Conservation (phyloP, 2,888 invertebrate species). For the Cheiracanthium punctorium region DNA sequence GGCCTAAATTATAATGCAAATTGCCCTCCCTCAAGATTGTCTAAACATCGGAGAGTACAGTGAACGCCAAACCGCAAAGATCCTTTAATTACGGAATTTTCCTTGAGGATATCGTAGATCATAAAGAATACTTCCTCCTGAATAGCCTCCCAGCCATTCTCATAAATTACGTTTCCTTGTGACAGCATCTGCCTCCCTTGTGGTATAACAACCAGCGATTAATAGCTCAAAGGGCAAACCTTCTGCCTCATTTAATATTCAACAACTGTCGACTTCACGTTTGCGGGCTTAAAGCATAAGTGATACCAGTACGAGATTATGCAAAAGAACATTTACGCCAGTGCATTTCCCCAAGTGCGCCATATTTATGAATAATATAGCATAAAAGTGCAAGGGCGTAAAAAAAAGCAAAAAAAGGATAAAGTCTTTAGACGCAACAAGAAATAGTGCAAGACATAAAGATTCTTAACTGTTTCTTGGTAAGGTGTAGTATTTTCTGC, state of each 20-base stretch:
- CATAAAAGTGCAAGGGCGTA: no score
- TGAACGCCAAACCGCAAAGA: conserved; percentile 23
- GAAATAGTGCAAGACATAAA: no score
- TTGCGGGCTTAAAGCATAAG: background rate
- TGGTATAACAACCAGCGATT: conserved; percentile 45
- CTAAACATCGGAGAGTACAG: background rate
- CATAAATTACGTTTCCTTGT: conserved; percentile 47
- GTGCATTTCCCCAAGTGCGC: background rate
- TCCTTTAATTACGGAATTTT: conserved; percentile 47
- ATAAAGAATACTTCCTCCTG: conserved; percentile 37
- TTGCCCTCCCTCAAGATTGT: background rate
- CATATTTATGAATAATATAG: no score
- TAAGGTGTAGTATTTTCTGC: background rate
- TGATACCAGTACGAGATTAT: background rate
- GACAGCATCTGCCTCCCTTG: conserved; percentile 33
- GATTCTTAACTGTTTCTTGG: background rate
- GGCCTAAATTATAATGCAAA: background rate
- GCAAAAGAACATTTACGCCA: background rate
- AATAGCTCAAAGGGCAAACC: conserved; percentile 45
- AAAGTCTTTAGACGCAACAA: no score
- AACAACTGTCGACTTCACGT: background rate
- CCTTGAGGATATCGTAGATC: conserved; percentile 2
- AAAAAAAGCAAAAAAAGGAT: no score
- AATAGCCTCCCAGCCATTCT: conserved; percentile 2
- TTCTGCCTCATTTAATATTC: conserved; percentile 4